Percentiles rank a stretch among this genome's conserved stretches.
Conservation (phyloP, 2,888 invertebrate species). For the Horisme vitalbata region DNA sequence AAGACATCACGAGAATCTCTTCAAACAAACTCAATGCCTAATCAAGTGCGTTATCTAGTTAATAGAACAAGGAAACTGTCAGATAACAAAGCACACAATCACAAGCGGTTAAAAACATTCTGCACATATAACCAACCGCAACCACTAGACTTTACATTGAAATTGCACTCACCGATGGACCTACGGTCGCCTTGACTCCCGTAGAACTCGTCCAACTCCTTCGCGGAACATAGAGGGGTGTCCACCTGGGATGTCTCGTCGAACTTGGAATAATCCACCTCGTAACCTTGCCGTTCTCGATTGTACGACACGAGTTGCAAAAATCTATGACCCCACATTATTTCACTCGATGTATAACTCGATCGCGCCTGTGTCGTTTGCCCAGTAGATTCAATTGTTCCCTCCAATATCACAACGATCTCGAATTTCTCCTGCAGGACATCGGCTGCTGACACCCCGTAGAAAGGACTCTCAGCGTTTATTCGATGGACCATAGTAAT, state of each 20-base stretch:
- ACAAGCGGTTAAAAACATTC: constrained; percentile 43
- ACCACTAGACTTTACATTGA: constrained; percentile 49
- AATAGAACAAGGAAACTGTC: constrained; percentile 34
- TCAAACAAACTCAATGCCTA: constrained; percentile 21
- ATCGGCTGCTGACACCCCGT: constrained; percentile 91
- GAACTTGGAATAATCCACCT: constrained; percentile 92
- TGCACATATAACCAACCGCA: constrained; percentile 55
- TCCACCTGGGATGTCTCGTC: constrained; percentile 90
- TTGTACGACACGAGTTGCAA: constrained; percentile 89
- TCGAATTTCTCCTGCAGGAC: constrained; percentile 91
- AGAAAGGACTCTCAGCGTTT: constrained; percentile 92
- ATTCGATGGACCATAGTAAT: constrained; percentile 95
- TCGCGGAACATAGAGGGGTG: constrained; percentile 89
- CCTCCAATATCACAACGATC: constrained; percentile 91
- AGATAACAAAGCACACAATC: constrained; percentile 39
- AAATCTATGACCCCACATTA: constrained; percentile 92
- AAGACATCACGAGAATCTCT: constrained; percentile 26
- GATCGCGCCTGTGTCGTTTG: constrained; percentile 89
- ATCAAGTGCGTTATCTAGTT: constrained; percentile 30
- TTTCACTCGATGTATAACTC: constrained; percentile 90
- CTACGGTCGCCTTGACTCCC: constrained; percentile 81
- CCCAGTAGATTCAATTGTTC: constrained; percentile 91
- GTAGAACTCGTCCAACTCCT: constrained; percentile 85
- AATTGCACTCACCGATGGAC: constrained; percentile 78
- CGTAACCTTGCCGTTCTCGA: constrained; percentile 88